Conservation (phyloP, 2,888 invertebrate species). For the Chesias legatella region DNA sequence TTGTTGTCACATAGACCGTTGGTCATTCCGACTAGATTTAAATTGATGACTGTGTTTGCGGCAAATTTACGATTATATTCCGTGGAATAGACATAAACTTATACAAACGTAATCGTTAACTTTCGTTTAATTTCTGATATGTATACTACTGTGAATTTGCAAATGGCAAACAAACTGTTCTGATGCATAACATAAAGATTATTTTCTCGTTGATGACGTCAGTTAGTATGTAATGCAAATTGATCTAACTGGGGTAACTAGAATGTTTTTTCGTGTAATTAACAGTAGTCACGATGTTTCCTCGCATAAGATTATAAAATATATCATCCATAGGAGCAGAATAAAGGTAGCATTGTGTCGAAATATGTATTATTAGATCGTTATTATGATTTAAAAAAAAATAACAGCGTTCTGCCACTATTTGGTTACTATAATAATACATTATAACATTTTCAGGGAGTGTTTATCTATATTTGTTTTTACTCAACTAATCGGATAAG, state of each 20-base stretch:
- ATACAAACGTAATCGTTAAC: neutral
- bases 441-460: slow-evolving; percentile 17
- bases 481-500: neutral
- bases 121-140: slow-evolving; percentile 1
- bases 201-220: slow-evolving; percentile 1
- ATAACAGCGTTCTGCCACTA: too few species aligned
- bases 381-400: too few species aligned
- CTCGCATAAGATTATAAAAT: slow-evolving; percentile 26
- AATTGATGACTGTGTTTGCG: slow-evolving; percentile 20
- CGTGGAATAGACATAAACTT: slow-evolving; percentile 2
- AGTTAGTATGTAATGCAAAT: slow-evolving; percentile 8
- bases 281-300: slow-evolving; percentile 24
- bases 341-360: too few species aligned
- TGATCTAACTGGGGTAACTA: slow-evolving; percentile 12
- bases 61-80: slow-evolving; percentile 3
- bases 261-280: slow-evolving; percentile 10
- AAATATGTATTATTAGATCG: too few species aligned
- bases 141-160: too few species aligned
- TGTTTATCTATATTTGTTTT: slow-evolving; percentile 5
- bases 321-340: slow-evolving; percentile 14
- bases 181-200: too few species aligned
- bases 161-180: too few species aligned
- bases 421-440: too few species aligned
- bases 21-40: slow-evolving; percentile 15
- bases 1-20: slow-evolving; percentile 31